Evolutionary conservation across 2,113 vertebrate species (phyloP), one percentile per base, ranked within the genome.

Genomic region (Thryonomys swinderianus): DNA sequence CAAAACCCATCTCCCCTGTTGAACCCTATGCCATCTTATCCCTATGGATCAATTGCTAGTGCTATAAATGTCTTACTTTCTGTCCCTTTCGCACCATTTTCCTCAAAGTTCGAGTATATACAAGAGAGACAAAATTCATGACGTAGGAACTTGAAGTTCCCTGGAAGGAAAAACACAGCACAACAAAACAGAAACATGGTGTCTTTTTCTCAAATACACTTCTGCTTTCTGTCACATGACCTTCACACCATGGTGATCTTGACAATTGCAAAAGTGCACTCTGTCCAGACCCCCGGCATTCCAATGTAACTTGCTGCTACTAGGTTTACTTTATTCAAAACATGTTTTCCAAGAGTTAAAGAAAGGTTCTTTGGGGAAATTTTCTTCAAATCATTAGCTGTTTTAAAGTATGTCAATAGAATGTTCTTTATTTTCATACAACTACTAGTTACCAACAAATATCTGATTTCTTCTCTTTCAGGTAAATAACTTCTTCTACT

Each of bases 401-500:
- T 16, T 78, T 90, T 87, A 66, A 90, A 91, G 37, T 94, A 94
- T 37, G 61, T 87, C 85, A 89, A 27, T 83, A 92, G 11, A 94
- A 61, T 78, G 64, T 59, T 96, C n/a, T 67, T 78, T 90, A 82
- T 91, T 96, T 88, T 37, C 53, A 57, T 5, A 57, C 17, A 61
- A 42, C 11, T 73, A 37, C 5, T 83, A 85, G 85, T 91, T 79
- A 89, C 81, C 80, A 88, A 64, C 40, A 91, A 66, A 20, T 92
- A 59, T 45, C 83, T 90, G 17, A 92, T 92, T 90, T 96, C 74
- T 67, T 95, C 64, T 95, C 73, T 96, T 94, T 90, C 21, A 96
- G 85, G 91, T 94, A 94, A 81, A 95, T 97, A 97, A 97, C 92
- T 98, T 97, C 92, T 98, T 97, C 62, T 94, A 79, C 85, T 95